Evolutionary conservation across 2,888 invertebrate genomes (phyloP).

Genomic region (Leptopilina drosophilae): DNA sequence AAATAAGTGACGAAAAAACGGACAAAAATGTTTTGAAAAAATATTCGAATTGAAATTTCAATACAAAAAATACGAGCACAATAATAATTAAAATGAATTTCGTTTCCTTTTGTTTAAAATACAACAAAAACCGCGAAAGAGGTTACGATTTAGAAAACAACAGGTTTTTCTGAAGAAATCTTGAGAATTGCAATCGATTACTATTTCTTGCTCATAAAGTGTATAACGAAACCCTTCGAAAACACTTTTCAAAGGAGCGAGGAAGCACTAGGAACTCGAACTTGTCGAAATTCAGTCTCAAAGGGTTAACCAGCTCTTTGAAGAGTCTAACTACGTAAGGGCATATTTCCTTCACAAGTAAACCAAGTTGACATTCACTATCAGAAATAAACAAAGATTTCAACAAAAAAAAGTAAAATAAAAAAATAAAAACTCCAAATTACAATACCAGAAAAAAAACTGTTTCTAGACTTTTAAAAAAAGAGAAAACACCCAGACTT

Average conservation of each 20-base stretch:
- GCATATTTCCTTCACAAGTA: constrained; percentile 42
- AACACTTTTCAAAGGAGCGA: constrained; percentile 54
- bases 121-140: background rate
- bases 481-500: no score
- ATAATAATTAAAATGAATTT: no score
- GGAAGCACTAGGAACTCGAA: constrained; percentile 63
- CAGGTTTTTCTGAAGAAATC: constrained; percentile 19
- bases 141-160: constrained; percentile 12
- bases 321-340: constrained; percentile 55
- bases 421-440: no score
- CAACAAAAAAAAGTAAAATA: background rate
- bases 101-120: background rate
- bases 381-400: constrained; percentile 7
- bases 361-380: background rate
- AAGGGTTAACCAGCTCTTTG: constrained; percentile 58
- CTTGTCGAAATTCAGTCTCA: constrained; percentile 62
- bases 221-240: constrained; percentile 50
- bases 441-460: no score
- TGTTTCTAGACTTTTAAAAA: no score
- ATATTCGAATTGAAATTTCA: no score
- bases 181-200: constrained; percentile 36
- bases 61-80: no score
- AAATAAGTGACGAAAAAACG: no score
- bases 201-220: constrained; percentile 49
- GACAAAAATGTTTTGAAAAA: no score